A percentile compares a stretch with the other conserved stretches of the same genome.
Conservation (phyloP, 2,888 invertebrate species). For the Caenorhabditis japonica region DNA sequence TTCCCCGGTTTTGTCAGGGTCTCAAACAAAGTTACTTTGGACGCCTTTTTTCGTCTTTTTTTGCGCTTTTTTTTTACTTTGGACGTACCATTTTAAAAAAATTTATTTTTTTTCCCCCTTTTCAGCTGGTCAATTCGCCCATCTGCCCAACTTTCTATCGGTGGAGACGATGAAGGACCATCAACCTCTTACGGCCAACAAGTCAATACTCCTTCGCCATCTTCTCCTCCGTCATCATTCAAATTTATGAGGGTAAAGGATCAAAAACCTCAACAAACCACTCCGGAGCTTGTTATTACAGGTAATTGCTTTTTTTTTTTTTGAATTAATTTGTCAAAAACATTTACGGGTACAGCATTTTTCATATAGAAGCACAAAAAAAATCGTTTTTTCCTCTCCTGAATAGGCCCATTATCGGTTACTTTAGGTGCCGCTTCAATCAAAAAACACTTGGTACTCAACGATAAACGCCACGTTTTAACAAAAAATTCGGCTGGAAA, state of each 20-base stretch:
- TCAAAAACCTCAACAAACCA: conserved; percentile 15
- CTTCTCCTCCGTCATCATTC: background rate
- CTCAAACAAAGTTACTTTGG: too few species aligned
- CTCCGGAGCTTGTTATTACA: conserved; percentile 32
- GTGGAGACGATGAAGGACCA: conserved; percentile 32
- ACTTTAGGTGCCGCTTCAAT: conserved; percentile 90
- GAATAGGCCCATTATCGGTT: too few species aligned
- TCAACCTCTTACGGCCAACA: conserved; percentile 2
- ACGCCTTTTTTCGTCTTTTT: too few species aligned
- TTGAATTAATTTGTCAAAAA: background rate
- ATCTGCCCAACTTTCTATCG: conserved; percentile 23
- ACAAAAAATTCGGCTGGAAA: conserved; percentile 93
- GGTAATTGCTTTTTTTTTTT: too few species aligned
- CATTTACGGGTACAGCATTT: background rate
- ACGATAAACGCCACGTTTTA: conserved; percentile 94
- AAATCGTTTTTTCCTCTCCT: too few species aligned
- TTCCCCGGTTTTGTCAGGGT: too few species aligned
- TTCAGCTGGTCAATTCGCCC: conserved; percentile 44
- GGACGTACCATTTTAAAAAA: too few species aligned
- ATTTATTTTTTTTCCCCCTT: too few species aligned
- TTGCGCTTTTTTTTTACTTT: too few species aligned
- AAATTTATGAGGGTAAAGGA: background rate
- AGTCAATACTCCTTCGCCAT: background rate
- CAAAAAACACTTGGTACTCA: conserved; percentile 90
- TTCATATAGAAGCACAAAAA: too few species aligned